These are phyloP conservation scores for Onchidella celtica DNA, from an alignment of 2,888 invertebrate species.

Conservation along the genomic window DNA sequence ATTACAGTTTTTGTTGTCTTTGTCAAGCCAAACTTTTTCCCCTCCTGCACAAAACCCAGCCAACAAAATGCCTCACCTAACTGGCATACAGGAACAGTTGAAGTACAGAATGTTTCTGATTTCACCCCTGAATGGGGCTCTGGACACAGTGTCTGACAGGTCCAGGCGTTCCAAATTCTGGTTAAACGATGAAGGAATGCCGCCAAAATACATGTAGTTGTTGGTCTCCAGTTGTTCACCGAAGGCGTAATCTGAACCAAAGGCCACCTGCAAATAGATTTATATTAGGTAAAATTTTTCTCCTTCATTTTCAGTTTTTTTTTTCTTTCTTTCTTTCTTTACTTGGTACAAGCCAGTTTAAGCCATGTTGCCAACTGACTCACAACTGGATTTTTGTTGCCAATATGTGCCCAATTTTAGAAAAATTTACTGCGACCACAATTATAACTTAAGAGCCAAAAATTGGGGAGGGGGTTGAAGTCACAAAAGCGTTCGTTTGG, in stretches of 20 bases:
- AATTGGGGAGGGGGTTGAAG: too few relatives aligned
- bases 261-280: conserved; percentile 54
- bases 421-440: too few relatives aligned
- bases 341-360: too few relatives aligned
- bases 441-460: too few relatives aligned
- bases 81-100: conserved; percentile 74
- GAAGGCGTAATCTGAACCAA: conserved; percentile 75
- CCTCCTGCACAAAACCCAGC: too few relatives aligned
- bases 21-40: too few relatives aligned
- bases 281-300: neutral
- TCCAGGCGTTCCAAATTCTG: conserved; percentile 58
- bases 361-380: too few relatives aligned
- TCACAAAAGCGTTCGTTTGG: too few relatives aligned
- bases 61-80: conserved; percentile 18
- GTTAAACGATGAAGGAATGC: conserved; percentile 63
- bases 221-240: conserved; percentile 64
- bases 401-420: too few relatives aligned
- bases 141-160: conserved; percentile 65
- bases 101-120: conserved; percentile 76
- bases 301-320: neutral
- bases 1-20: too few relatives aligned
- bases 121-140: conserved; percentile 64
- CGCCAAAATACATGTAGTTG: conserved; percentile 76
- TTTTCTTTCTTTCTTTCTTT: neutral
- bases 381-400: too few relatives aligned